Evolutionary conservation across 2,888 invertebrate genomes (phyloP), one percentile per base, ranked within the genome.

Genomic region (Micoletzkya japonica): DNA sequence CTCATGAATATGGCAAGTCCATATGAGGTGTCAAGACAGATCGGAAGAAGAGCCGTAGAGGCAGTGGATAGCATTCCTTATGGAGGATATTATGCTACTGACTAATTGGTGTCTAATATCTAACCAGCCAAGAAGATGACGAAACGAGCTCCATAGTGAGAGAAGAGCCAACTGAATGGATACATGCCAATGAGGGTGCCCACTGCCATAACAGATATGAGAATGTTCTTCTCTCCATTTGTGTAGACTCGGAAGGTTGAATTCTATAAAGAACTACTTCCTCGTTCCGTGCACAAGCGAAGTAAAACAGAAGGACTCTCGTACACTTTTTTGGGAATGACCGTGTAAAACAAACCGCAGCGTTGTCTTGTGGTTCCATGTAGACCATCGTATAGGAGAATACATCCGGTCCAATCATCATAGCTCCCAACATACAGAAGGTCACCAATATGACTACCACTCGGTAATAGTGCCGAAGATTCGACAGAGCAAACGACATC

Each of bases 111-210:
- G 20, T 20, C 44, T 44, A 44, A 44, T 10, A 44, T 4, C 36
- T 30, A 1, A 66, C 72, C 72, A 28, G 76, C 73, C 10, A 32
- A 30, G 6, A 72, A 73, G n/a, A 76, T 61, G 1, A 72, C 64
- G 2, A 49, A 30, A 24, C 74, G 70, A 0, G 76, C 71, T 6
- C 76, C 76, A 44, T 72, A 74, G 37, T 61, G 56, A 52, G 72
- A 72, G 71, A 76, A 73, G 49, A 76, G 39, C 36, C 49, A 28
- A 52, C 74, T 76, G 63, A 74, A 74, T 7, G 76, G 74, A 60
- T 76, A 76, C 76, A 76, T 74, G 61, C 76, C 76, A 20, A 76
- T 74, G 6, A 76, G 73, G 0, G 73, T 73, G 10, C 76, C 76
- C 10, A 76, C 73, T 14, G 76, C 76, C 74, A 74, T 76, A 2